Base-by-base conservation (phyloP, 2,797 vertebrate genomes). In the Eleutherodactylus coqui region DNA sequence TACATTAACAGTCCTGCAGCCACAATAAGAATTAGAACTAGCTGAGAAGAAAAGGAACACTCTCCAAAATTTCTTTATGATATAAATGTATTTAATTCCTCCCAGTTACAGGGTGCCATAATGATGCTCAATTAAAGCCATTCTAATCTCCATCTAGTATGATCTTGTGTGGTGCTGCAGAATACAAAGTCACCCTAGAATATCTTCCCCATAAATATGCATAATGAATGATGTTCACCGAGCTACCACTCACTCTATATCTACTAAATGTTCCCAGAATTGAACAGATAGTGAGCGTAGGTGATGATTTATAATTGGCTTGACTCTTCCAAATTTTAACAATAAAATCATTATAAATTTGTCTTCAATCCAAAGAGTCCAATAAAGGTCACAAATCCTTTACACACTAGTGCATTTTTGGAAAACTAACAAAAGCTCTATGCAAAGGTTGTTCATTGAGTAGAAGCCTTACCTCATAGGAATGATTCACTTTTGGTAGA, bases 1-100 rank as follows among this genome's bases (percentile, higher is more conserved):
- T 62, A 87, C 55, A 79, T 83, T 79, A 36, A 47, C 11, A 79
- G 19, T 75, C 83, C 45, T 76, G 55, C 41, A 72, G 64, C 64
- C 67, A 72, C 70, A 38, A 73, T 55, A 43, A 75, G 67, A 70
- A 34, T 38, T 45, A 38, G 49, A 64, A 10, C 34, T 72, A 82
- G 64, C n/a, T 58, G 51, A 75, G 38, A 72, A n/a, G 19, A 69
- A 83, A 58, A 58, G n/a, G 24, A 72, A 19, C 8, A 27, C 8
- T 72, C 29, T 82, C 47, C 34, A 73, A 73, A 83, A 29, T 75
- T 51, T 58, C 24, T 43, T 72, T 32, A 32, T 70, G 4, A 70
- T 19, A 82, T 82, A 53, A 78, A 78, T 55, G 49, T n/a, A 36
- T 58, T 78, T 38, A 78, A 55, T 78, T 55, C 75, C 49, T 58